Evolutionary conservation across 2,888 invertebrate species (phyloP).

Genomic region (Trichogramma dendrolimi): DNA sequence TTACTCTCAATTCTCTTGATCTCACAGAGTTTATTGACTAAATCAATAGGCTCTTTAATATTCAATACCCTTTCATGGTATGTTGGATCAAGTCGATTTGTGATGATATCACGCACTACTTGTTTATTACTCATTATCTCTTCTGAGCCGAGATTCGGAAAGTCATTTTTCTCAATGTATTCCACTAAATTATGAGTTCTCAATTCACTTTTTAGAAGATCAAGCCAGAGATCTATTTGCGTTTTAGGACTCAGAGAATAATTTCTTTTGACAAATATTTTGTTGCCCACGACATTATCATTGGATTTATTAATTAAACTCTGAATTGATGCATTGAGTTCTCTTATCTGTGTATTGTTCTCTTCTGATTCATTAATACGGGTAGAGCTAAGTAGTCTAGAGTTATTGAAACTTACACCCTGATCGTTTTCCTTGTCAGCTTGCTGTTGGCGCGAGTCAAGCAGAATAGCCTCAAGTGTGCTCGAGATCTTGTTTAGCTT

Average conservation of each 20-base stretch:
- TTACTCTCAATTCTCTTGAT: background rate
- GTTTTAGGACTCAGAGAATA: background rate
- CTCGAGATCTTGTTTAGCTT: too few species aligned
- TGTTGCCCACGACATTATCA: too few species aligned
- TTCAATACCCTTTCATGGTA: background rate
- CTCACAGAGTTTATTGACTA: background rate
- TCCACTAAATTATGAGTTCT: background rate
- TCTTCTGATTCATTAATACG: too few species aligned
- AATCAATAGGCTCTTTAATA: background rate
- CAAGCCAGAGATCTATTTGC: background rate
- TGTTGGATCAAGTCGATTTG: background rate
- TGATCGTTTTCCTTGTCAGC: too few species aligned
- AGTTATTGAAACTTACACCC: too few species aligned
- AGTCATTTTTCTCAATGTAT: background rate
- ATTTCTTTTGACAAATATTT: too few species aligned
- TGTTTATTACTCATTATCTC: background rate
- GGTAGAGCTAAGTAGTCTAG: too few species aligned
- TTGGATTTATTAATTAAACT: too few species aligned
- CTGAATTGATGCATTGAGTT: too few species aligned
- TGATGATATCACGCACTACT: background rate
- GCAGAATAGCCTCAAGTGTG: too few species aligned
- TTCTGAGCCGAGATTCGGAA: background rate
- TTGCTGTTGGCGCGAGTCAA: constrained; percentile 15
- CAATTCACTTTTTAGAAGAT: background rate
- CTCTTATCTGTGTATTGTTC: too few species aligned